Conservation (phyloP, 2,113 vertebrate species). For the Chlorodrepanis virens region DNA sequence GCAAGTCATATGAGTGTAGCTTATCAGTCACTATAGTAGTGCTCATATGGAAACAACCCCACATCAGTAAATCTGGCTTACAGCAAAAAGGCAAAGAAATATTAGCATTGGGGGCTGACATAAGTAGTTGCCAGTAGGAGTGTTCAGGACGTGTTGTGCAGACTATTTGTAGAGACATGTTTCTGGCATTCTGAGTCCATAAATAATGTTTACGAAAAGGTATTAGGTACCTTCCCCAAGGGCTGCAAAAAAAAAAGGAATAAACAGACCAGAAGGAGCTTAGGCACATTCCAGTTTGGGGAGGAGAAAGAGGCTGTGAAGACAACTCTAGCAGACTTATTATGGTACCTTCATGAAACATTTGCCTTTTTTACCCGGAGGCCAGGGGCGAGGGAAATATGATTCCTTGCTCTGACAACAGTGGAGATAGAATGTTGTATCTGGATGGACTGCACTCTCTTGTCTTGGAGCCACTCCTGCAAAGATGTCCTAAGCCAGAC, state of each 20-base stretch:
- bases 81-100: conserved; percentile 13
- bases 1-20: neutral
- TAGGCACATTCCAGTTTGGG: conserved; percentile 56
- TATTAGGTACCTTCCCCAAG: conserved; percentile 33
- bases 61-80: neutral
- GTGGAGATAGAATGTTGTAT: neutral
- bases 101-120: neutral
- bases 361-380: conserved; percentile 33
- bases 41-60: neutral
- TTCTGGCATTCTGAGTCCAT: neutral
- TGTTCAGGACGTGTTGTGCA: neutral
- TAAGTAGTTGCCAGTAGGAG: neutral
- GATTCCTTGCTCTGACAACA: neutral
- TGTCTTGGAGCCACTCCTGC: neutral
- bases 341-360: conserved; percentile 2
- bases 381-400: neutral
- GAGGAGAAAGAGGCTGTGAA: conserved; percentile 44
- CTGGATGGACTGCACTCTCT: neutral
- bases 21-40: neutral
- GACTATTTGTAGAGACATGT: conserved; percentile 33
- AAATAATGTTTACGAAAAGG: conserved; percentile 16
- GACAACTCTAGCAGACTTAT: conserved; percentile 9
- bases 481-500: neutral
- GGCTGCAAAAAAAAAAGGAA: conserved; percentile 32
- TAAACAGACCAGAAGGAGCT: conserved; percentile 28